These are phyloP conservation scores for Drosophila antonietae DNA, from an alignment of 2,888 invertebrate species.

Conservation along the genomic window DNA sequence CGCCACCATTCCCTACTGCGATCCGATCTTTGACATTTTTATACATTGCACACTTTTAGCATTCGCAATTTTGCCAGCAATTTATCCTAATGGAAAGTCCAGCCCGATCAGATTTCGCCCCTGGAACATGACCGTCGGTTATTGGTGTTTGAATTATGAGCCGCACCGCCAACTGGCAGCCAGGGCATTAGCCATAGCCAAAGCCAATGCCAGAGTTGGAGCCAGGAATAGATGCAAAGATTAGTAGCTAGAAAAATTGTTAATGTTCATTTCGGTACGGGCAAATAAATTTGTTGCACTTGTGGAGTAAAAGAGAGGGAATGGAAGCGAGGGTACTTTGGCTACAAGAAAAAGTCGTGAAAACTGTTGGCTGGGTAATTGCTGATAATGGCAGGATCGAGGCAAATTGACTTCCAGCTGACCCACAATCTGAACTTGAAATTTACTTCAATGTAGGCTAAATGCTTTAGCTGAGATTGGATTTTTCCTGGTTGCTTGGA, in stretches of 20 bases:
- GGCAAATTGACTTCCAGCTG: conserved; percentile 63
- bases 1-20: conserved; percentile 34
- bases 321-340: not conserved
- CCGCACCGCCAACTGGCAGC: conserved; percentile 36
- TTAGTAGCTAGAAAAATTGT: conserved; percentile 72
- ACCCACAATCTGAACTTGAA: conserved; percentile 73
- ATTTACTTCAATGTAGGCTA: conserved; percentile 61
- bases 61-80: conserved; percentile 60
- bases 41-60: conserved; percentile 67
- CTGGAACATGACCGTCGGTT: conserved; percentile 57
- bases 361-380: conserved; percentile 65
- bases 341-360: conserved; percentile 62
- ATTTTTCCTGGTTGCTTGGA: conserved; percentile 15
- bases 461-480: conserved; percentile 56
- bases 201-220: conserved; percentile 4
- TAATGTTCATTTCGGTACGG: conserved; percentile 67
- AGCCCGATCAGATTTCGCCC: conserved; percentile 67
- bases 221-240: conserved; percentile 59
- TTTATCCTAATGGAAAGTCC: conserved; percentile 69
- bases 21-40: conserved; percentile 79
- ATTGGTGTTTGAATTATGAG: conserved; percentile 65
- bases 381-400: conserved; percentile 64
- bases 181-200: conserved; percentile 37
- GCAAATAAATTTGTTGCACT: conserved; percentile 76
- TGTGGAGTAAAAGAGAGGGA: conserved; percentile 19